Evolutionary conservation across 2,113 vertebrate genomes (phyloP).

Genomic region (Sporophila hypoxantha): DNA sequence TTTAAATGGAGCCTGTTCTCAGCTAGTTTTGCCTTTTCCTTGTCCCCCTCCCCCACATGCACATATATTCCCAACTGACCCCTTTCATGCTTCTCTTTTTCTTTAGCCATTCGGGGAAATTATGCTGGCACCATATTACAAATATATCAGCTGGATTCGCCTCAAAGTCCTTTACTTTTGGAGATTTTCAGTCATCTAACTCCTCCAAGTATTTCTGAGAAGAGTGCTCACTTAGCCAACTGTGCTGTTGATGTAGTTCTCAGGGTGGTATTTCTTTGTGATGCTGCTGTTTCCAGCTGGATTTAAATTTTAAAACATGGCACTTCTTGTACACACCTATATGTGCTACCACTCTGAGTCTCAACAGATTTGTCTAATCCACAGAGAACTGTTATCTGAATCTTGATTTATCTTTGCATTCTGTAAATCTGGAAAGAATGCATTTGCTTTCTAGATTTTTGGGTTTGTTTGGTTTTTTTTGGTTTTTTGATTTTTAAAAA

Average conservation of each 20-base stretch:
- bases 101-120: conserved; percentile 2
- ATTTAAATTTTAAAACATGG: not conserved
- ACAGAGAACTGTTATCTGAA: not conserved
- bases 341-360: not conserved
- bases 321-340: not conserved
- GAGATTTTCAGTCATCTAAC: not conserved
- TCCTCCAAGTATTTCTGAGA: conserved; percentile 25
- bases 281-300: not conserved
- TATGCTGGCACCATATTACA: conserved; percentile 14
- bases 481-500: not conserved
- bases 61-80: conserved; percentile 35
- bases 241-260: not conserved
- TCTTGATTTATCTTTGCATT: not conserved
- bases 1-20: conserved; percentile 42
- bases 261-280: not conserved
- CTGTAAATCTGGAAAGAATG: not conserved
- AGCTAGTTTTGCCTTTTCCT: conserved; percentile 52
- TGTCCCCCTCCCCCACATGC: conserved; percentile 6
- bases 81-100: conserved; percentile 7
- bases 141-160: not conserved
- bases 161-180: conserved; percentile 5
- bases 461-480: not conserved
- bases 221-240: not conserved
- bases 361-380: not conserved
- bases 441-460: not conserved